A percentile compares a stretch with the other conserved stretches of the same genome.
phyloP scores from a whole-genome alignment of 2,113 vertebrate species.

The Mustelus asterias region DNA sequence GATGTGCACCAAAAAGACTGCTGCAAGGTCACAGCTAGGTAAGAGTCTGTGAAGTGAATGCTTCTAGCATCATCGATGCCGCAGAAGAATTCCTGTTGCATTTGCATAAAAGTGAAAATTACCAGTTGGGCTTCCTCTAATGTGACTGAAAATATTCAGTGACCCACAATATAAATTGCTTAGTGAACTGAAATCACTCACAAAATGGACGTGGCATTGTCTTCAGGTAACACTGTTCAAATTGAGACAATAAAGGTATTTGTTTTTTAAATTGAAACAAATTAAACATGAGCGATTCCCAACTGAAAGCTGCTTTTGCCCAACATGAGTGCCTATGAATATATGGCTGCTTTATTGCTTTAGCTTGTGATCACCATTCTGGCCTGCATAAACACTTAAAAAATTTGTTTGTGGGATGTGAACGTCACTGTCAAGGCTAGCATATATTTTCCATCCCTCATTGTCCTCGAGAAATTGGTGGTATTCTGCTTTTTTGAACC shows the following conservation, averaged over 20 bases:
- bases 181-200: not conserved
- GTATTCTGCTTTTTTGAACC: not conserved
- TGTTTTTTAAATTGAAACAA: not conserved
- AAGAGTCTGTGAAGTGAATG: not conserved
- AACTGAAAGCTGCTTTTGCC: not conserved
- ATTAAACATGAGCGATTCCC: not conserved
- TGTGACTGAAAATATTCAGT: not conserved
- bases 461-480: not conserved
- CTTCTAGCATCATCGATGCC: not conserved
- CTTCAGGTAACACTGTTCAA: not conserved
- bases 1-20: not conserved
- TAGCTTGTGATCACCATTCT: not conserved
- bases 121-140: not conserved
- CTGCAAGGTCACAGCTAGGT: constrained; percentile 17
- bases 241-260: not conserved
- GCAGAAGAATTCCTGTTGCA: not conserved
- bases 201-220: not conserved
- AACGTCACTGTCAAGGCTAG: not conserved
- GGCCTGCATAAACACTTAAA: not conserved
- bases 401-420: not conserved
- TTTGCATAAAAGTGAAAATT: not conserved
- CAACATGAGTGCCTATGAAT: not conserved
- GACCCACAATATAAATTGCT: not conserved
- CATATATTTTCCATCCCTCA: not conserved
- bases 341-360: not conserved